Base-by-base conservation (phyloP, 2,113 vertebrate genomes). In the Laticauda colubrina region DNA sequence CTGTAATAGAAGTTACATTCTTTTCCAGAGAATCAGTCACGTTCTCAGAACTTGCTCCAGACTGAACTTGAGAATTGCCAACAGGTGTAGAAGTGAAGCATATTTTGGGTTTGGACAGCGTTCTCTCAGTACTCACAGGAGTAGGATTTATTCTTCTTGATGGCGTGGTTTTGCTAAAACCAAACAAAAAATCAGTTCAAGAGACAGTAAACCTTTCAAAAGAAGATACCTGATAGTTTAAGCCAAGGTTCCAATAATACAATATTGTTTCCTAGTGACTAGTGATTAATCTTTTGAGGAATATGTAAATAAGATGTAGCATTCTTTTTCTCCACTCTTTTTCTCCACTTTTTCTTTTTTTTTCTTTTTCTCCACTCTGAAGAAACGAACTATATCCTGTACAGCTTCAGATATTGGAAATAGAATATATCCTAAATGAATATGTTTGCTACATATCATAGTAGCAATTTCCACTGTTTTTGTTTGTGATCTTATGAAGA, bases 141-240 rank as follows among this genome's bases (percentile, higher is more conserved):
- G 99, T 99, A 21, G 99, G 99, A 96, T 99, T 99, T 96, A 99
- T 99, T 95, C 99, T 97, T 91, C 99, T 98, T 0, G 99, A 99
- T 24, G 99, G 99, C 92, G 98, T 99, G 75, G 98, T 98, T 96
- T 96, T 97, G 95, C 99, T 99, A 96, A 89, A 95, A 96, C 20
- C 9, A 29, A 92, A 55, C 90, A 59, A 56, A 55, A 88, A 94
- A 90, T 10, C 18, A 94, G 24, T 21, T 54, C 23, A 59, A 39
- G 29, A 43, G 56, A 24, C 23, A 53, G n/a, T 53, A 59, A 45
- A 24, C 23, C 34, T 81, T 43, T 43, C 34, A 21, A 43, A 43
- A 81, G 34, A 81, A 81, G 75, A 81, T 20, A 39, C 6, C 69
- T 21, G 34, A 81, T 21, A 3, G 18, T 43, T 81, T 7, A 81